Conservation (phyloP, 2,888 invertebrate genomes). For the Caenorhabditis sp. region DNA sequence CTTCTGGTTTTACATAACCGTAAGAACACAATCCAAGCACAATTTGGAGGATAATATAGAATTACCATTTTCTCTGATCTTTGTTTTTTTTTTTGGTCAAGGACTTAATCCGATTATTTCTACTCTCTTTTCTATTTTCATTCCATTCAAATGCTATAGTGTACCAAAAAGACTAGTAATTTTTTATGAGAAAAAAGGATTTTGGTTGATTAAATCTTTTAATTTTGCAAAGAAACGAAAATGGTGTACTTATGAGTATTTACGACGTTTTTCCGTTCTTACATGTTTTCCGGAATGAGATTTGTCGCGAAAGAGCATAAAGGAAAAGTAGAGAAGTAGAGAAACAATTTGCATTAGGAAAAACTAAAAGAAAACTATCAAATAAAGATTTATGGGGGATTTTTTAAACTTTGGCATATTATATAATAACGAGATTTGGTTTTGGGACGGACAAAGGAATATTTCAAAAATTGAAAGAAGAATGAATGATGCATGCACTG, state of each 20-base stretch:
- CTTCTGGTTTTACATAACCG: too few relatives aligned
- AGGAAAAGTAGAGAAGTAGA: neutral
- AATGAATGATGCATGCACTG: too few relatives aligned
- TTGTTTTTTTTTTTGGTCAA: neutral
- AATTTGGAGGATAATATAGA: neutral
- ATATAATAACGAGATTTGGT: too few relatives aligned
- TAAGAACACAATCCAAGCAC: too few relatives aligned
- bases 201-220: neutral
- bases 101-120: neutral
- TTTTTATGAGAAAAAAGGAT: neutral
- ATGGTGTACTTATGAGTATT: slow-evolving; percentile 1
- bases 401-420: too few relatives aligned
- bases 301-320: neutral
- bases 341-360: too few relatives aligned
- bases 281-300: neutral
- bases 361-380: too few relatives aligned
- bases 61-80: neutral
- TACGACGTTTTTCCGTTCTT: neutral
- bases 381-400: too few relatives aligned
- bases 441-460: too few relatives aligned
- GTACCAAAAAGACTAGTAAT: neutral
- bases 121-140: neutral
- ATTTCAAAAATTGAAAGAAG: too few relatives aligned
- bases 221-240: neutral
- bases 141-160: neutral